Conservation (phyloP, 2,888 invertebrate species). For the Hedychridium roseum region DNA sequence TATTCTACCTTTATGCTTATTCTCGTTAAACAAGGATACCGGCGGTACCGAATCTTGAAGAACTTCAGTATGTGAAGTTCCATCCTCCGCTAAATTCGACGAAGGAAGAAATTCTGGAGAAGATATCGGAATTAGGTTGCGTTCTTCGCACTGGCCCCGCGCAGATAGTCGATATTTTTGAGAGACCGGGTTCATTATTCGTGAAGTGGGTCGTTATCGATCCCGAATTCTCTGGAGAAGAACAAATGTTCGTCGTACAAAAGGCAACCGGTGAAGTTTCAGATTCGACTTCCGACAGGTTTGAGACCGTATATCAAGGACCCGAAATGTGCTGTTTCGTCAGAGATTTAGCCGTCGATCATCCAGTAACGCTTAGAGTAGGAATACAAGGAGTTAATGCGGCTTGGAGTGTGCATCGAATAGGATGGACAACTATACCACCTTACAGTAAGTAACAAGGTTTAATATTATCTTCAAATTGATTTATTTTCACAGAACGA, state of each 20-base stretch:
- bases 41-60: constrained; percentile 67
- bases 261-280: constrained; percentile 61
- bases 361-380: constrained; percentile 67
- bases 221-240: constrained; percentile 60
- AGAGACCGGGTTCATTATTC: constrained; percentile 67
- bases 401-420: constrained; percentile 67
- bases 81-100: constrained; percentile 60
- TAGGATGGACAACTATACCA: constrained; percentile 63
- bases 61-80: constrained; percentile 67
- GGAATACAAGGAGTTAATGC: constrained; percentile 66
- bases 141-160: constrained; percentile 52
- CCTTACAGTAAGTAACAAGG: constrained; percentile 60
- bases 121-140: constrained; percentile 38
- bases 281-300: constrained; percentile 45
- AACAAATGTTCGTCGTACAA: constrained; percentile 64
- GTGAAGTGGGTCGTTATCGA: constrained; percentile 66
- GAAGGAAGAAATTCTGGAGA: constrained; percentile 38
- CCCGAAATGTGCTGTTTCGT: constrained; percentile 64
- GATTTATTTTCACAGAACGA: not conserved
- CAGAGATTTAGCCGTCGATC: constrained; percentile 64
- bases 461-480: not conserved
- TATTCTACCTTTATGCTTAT: not conserved
- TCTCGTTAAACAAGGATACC: constrained; percentile 60
- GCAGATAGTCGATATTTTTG: constrained; percentile 64
- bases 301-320: constrained; percentile 65